These are phyloP conservation scores for Adelges cooleyi DNA, from an alignment of 1,140 invertebrate genomes.

Conservation along the genomic window DNA sequence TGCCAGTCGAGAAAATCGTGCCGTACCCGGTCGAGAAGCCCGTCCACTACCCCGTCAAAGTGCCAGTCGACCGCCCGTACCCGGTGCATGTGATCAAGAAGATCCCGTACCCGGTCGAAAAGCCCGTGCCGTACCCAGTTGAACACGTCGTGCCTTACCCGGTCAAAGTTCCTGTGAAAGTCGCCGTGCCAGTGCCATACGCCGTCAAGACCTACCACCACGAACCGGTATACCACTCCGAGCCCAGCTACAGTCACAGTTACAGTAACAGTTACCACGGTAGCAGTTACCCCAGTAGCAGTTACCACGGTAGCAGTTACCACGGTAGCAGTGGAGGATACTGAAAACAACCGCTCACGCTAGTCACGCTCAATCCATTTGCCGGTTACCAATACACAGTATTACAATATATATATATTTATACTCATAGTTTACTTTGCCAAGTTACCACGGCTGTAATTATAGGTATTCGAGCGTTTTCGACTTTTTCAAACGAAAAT, in stretches of 20 bases:
- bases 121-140: constrained; percentile 46
- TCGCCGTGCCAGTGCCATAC: constrained; percentile 47
- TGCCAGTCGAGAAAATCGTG: constrained; percentile 31
- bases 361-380: background rate
- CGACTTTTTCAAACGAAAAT: no score
- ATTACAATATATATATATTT: no score
- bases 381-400: no score
- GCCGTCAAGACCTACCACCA: constrained; percentile 42
- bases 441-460: no score
- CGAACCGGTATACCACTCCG: no score
- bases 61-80: constrained; percentile 47
- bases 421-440: no score
- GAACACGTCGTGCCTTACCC: constrained; percentile 58
- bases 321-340: background rate
- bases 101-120: constrained; percentile 43
- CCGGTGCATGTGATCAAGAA: constrained; percentile 42
- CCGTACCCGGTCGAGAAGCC: constrained; percentile 31
- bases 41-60: constrained; percentile 49
- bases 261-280: background rate
- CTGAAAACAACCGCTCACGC: background rate
- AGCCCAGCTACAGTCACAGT: constrained; percentile 44
- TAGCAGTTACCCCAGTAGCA: background rate
- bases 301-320: background rate
- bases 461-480: no score
- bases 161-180: constrained; percentile 44